Percentiles rank a stretch among this genome's conserved stretches.
phyloP scores from a whole-genome alignment of 1,140 invertebrate genomes.

The Sipha flava region DNA sequence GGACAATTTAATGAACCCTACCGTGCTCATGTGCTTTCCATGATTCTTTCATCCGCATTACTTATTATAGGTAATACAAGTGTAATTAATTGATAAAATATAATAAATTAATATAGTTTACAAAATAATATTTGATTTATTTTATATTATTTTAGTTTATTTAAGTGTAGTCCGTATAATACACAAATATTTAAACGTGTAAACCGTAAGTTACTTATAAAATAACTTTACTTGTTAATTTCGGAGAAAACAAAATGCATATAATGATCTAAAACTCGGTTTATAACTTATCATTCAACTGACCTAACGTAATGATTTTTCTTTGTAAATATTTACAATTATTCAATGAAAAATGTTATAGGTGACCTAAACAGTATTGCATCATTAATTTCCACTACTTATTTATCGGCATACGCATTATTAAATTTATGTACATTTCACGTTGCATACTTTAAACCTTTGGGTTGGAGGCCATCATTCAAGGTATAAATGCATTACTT shows the following conservation, averaged over 20 bases:
- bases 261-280: no score
- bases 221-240: no score
- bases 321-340: constrained; percentile 38
- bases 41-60: constrained; percentile 72
- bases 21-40: constrained; percentile 83
- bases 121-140: background rate
- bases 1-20: constrained; percentile 86
- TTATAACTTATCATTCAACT: no score
- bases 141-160: background rate
- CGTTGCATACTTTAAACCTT: constrained; percentile 68
- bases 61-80: constrained; percentile 69
- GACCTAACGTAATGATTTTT: no score
- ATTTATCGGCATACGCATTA: constrained; percentile 87
- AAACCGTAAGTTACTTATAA: no score
- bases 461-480: constrained; percentile 82
- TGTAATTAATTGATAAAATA: background rate
- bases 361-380: constrained; percentile 83
- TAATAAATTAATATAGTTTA: no score
- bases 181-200: no score
- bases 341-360: constrained; percentile 41
- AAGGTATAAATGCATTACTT: constrained; percentile 51
- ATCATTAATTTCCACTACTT: constrained; percentile 92
- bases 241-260: no score
- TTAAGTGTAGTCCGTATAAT: no score
- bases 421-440: constrained; percentile 97